phyloP scores from a whole-genome alignment of 2,888 invertebrate species.

The Acronicta leporina region DNA sequence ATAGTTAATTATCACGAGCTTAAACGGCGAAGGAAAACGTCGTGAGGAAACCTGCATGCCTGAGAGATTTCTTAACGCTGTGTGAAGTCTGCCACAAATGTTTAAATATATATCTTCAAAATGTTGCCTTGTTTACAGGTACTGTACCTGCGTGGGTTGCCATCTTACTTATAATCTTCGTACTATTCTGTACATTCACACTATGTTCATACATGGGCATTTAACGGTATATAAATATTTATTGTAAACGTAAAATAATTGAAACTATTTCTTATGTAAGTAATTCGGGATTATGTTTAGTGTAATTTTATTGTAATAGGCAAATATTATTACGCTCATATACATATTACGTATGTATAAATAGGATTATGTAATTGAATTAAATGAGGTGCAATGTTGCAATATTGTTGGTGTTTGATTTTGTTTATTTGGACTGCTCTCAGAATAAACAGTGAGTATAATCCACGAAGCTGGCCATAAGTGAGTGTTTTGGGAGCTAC shows the following conservation, averaged over 20 bases:
- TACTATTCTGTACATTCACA: slow-evolving; percentile 94
- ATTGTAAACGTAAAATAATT: slow-evolving; percentile 60
- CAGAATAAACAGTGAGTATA: no score
- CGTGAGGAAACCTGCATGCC: no score
- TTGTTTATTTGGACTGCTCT: not conserved
- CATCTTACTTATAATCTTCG: slow-evolving; percentile 92
- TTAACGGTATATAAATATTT: slow-evolving; percentile 72
- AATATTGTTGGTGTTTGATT: slow-evolving; percentile 53
- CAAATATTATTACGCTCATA: slow-evolving; percentile 74
- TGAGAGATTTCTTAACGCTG: no score
- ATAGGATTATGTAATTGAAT: slow-evolving; percentile 77
- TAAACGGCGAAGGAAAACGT: no score
- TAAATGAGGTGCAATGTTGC: slow-evolving; percentile 80
- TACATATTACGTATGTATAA: slow-evolving; percentile 78
- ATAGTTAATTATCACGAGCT: no score
- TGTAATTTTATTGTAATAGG: slow-evolving; percentile 66
- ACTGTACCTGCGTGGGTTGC: slow-evolving; percentile 95
- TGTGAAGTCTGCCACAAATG: no score
- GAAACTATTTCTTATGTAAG: slow-evolving; percentile 61
- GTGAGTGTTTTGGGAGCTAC: no score
- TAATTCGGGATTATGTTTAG: slow-evolving; percentile 70
- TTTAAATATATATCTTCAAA: not conserved
- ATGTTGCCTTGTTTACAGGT: slow-evolving; percentile 86
- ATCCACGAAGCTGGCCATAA: no score
- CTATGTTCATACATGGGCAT: slow-evolving; percentile 95